Evolutionary conservation across 2,888 invertebrate genomes (phyloP).

Genomic region (Cataglyphis altisquamis): DNA sequence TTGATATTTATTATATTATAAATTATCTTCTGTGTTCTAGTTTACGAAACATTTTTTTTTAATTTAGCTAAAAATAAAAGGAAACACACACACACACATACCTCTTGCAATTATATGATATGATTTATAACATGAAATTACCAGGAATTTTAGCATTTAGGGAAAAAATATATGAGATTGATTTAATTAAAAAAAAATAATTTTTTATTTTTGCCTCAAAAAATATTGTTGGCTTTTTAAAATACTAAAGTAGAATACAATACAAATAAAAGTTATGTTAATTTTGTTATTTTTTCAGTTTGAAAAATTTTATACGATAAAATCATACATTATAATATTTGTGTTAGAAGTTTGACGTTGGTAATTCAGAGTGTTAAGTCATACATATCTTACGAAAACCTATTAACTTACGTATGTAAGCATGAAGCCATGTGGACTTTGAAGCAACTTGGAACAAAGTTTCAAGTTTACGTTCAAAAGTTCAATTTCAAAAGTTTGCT

Average conservation of each 20-base stretch:
- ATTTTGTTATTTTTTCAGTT: background rate
- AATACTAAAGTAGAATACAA: background rate
- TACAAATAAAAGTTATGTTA: background rate
- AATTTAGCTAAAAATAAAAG: background rate
- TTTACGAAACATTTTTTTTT: background rate
- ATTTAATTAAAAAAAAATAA: background rate
- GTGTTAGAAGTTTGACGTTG: background rate
- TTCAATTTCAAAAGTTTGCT: background rate
- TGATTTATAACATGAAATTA: background rate
- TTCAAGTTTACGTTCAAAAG: background rate
- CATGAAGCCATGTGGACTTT: background rate
- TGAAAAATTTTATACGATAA: background rate
- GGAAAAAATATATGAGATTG: background rate
- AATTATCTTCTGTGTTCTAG: background rate
- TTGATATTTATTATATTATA: background rate
- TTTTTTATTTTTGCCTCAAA: background rate
- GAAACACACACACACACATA: background rate
- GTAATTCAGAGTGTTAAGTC: background rate
- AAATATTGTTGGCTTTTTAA: background rate
- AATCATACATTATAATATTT: background rate
- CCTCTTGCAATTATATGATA: background rate
- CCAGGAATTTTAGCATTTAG: background rate
- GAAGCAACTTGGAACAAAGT: constrained; percentile 1
- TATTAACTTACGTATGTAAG: background rate
- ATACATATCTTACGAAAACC: background rate